Evolutionary conservation across 2,888 invertebrate genomes (phyloP), one percentile per base, ranked within the genome.

Genomic region (Helicoverpa assulta): DNA sequence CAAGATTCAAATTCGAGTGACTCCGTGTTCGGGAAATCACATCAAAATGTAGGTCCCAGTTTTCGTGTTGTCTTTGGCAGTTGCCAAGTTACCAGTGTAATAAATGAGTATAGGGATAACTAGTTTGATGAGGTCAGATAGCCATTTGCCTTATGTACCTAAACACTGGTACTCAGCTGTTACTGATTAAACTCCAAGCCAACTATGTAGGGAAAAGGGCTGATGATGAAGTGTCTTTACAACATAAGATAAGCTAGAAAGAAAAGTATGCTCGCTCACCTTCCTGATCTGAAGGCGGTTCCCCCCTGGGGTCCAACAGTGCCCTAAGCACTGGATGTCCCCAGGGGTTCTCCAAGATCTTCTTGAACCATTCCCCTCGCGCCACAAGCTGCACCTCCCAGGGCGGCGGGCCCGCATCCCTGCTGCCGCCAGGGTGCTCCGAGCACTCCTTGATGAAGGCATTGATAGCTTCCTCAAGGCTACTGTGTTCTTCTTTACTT

Each of bases 301-400:
- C 91, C 87, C 96, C 96, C 59, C 95, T 95, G 67, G 96, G 94
- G 84, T 96, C 94, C 77, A 97, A 93, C 65, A 97, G 89, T 37
- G 94, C 90, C 86, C 95, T 94, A 54, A 97, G 94, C 67, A 96
- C 95, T 37, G 96, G 95, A 83, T 95, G 95, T 2, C 96, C 96
- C 95, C 96, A 96, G 51, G 96, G 95, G 78, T 96, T 95, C 57
- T 90, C 89, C 74, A 96, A 91, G 66, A 94, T 91, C 56, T 87
- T 88, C 84, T 93, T 95, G 86, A 96, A 96, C 97, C 96, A 97
- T 85, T 95, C 92, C 66, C 96, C 96, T 71, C 96, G 93, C 81
- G 95, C 93, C 85, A 96, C 93, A 83, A 97, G 89, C 88, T 89
- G 89, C 1, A 21, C 58, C 88, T 93, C 93, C 94, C 94, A 95